Evolutionary conservation across 2,113 vertebrate species (phyloP).

Genomic region (Ptilorrhoa leucosticta): DNA sequence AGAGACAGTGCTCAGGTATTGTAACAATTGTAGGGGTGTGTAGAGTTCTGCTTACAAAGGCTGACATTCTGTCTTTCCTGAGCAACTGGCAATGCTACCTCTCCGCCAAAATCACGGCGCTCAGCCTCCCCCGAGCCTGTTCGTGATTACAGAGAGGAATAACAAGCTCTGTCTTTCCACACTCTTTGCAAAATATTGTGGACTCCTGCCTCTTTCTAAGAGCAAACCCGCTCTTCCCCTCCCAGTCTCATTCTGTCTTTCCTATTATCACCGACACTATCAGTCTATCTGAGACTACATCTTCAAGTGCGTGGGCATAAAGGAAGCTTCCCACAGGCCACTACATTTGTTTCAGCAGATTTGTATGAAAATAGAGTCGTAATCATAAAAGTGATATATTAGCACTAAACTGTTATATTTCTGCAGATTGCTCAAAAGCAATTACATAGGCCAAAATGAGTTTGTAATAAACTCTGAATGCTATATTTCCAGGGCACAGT

Average conservation of each 20-base stretch:
- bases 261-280: neutral
- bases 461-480: conserved; percentile 4
- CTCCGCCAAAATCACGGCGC: fast-evolving
- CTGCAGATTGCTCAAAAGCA: neutral
- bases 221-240: neutral
- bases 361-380: neutral
- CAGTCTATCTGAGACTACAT: neutral
- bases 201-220: neutral
- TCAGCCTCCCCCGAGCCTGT: neutral
- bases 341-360: neutral
- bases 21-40: neutral
- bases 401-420: neutral
- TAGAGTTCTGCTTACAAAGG: neutral
- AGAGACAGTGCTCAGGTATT: neutral
- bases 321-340: neutral
- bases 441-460: conserved; percentile 24
- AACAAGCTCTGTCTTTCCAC: neutral
- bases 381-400: neutral
- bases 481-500: neutral
- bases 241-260: neutral
- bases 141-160: neutral
- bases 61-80: neutral
- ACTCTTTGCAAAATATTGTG: neutral
- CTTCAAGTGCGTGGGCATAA: neutral
- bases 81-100: neutral